Percentiles rank a stretch among this genome's conserved stretches.
These are phyloP conservation scores for Dicycla oo DNA, from an alignment of 2,888 invertebrate species.

Conservation along the genomic window DNA sequence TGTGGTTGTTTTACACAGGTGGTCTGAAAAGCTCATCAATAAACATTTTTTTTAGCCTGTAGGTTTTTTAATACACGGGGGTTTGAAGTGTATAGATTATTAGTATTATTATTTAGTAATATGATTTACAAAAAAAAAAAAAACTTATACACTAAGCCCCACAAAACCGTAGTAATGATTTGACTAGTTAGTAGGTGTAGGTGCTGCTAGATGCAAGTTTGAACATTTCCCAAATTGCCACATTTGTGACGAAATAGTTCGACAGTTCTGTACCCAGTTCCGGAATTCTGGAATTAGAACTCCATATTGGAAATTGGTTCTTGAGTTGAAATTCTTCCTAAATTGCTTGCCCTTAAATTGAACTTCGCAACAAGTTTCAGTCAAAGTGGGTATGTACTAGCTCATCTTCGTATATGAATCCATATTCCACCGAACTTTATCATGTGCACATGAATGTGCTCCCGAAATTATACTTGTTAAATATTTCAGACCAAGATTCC, in stretches of 20 bases:
- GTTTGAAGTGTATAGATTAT: too few relatives aligned
- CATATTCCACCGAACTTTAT: background rate
- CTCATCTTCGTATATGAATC: background rate
- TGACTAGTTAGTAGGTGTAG: too few relatives aligned
- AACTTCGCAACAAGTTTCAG: background rate
- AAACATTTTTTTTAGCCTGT: background rate
- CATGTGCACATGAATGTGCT: background rate
- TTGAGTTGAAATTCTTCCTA: background rate
- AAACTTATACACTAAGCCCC: too few relatives aligned
- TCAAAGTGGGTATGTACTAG: background rate
- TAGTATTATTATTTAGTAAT: too few relatives aligned
- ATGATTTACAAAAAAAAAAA: too few relatives aligned
- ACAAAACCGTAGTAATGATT: too few relatives aligned
- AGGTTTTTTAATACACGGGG: too few relatives aligned
- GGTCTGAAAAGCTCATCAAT: background rate
- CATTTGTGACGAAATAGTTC: background rate
- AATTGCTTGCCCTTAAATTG: background rate
- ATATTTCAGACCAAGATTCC: background rate
- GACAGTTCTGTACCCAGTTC: background rate
- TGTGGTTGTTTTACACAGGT: background rate
- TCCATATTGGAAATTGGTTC: background rate
- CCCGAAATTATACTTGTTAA: background rate
- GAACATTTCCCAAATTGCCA: background rate
- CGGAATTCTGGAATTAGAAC: background rate
- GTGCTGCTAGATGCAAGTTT: background rate